Conservation (phyloP, 2,888 invertebrate species). For the Microplitis manilae region DNA sequence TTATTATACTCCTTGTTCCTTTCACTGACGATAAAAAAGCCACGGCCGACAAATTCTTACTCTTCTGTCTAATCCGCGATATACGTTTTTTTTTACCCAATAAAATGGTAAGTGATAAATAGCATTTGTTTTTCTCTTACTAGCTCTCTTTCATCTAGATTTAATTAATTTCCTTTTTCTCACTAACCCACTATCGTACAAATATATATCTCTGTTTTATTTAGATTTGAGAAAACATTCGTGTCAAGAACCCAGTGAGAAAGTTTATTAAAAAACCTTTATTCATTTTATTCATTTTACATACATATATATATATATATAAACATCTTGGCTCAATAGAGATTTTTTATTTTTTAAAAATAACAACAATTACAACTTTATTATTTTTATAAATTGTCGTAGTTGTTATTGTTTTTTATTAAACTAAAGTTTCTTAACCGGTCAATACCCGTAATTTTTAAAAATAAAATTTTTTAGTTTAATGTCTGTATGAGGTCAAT, state of each 20-base stretch:
- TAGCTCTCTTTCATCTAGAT: conserved; percentile 1
- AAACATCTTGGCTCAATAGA: not conserved
- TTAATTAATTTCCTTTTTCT: not conserved
- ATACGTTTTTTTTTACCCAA: not conserved
- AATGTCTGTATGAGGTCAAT: not conserved
- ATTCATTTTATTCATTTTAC: too few species aligned
- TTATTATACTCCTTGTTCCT: not conserved
- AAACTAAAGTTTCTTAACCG: not conserved
- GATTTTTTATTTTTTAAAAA: not conserved
- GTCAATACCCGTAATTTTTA: not conserved
- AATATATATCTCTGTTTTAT: not conserved
- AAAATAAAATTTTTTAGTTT: not conserved
- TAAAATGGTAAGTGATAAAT: conserved; percentile 1
- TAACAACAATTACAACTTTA: not conserved
- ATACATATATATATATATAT: too few species aligned
- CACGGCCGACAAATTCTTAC: not conserved
- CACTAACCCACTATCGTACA: not conserved
- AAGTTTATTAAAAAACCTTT: not conserved
- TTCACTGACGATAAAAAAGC: not conserved
- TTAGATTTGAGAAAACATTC: not conserved
- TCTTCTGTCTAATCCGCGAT: not conserved
- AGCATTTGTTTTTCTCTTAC: not conserved
- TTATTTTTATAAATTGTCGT: not conserved
- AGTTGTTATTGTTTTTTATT: not conserved
- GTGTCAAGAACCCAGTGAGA: not conserved